A percentile compares a stretch with the other conserved stretches of the same genome.
Evolutionary conservation across 1,140 invertebrate genomes (phyloP).

Genomic region (Melipona quadrifasciata): DNA sequence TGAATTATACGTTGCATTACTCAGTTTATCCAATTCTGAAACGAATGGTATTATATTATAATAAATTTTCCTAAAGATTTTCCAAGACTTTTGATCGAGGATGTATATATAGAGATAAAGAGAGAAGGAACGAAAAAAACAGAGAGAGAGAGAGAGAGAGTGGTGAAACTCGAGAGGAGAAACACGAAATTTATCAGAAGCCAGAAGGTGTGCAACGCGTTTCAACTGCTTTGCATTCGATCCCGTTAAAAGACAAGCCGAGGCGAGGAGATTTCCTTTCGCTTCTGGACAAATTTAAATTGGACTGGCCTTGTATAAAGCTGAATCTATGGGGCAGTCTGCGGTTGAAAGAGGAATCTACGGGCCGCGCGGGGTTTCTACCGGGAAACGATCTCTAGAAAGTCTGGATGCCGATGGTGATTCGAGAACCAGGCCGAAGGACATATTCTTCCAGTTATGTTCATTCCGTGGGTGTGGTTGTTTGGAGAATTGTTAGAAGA

Average conservation of each 20-base stretch:
- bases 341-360: conserved; percentile 7
- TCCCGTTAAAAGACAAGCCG: conserved; percentile 58
- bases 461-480: neutral
- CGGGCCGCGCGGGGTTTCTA: no score
- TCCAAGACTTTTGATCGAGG: no score
- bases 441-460: neutral
- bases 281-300: conserved; percentile 49
- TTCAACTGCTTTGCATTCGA: conserved; percentile 55
- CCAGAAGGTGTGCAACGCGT: conserved; percentile 5
- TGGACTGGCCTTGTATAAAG: neutral
- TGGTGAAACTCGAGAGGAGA: conserved; percentile 22
- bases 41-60: no score
- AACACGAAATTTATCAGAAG: conserved; percentile 28
- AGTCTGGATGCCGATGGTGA: neutral
- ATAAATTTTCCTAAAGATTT: no score
- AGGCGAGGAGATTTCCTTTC: conserved; percentile 20
- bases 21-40: no score
- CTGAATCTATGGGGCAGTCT: conserved; percentile 11
- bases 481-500: neutral
- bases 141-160: neutral
- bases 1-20: no score
- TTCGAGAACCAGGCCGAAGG: neutral
- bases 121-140: no score
- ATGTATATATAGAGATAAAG: no score
- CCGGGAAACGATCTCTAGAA: neutral